A percentile compares a stretch with the other conserved stretches of the same genome.
phyloP scores from a whole-genome alignment of 2,113 vertebrate species.

The Cheirogaleus medius region DNA sequence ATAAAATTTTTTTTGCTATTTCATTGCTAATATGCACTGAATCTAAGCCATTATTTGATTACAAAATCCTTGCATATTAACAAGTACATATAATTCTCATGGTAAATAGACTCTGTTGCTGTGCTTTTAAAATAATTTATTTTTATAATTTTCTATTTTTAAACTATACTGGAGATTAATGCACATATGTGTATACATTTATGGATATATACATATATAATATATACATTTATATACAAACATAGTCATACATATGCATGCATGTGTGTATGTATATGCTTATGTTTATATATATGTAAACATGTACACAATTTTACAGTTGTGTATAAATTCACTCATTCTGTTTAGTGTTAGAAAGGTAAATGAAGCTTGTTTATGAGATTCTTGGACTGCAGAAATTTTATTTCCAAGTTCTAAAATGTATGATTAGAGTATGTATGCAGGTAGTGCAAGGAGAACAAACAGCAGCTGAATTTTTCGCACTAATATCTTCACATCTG shows the following conservation, averaged over 20 bases:
- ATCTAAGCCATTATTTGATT: background rate
- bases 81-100: background rate
- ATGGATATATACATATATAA: no score
- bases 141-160: background rate
- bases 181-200: no score
- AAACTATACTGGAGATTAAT: background rate
- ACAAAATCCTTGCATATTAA: background rate
- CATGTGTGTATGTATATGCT: background rate
- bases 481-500: background rate
- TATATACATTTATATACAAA: no score
- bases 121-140: background rate
- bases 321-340: background rate
- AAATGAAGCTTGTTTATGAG: background rate
- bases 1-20: background rate
- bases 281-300: background rate
- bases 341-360: background rate
- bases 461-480: background rate
- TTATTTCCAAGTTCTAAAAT: background rate
- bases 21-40: background rate
- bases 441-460: background rate
- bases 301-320: background rate
- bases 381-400: background rate
- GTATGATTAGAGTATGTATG: background rate
- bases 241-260: background rate
- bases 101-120: background rate